Conservation (phyloP, 2,888 invertebrate species). For the Smittia sp. region DNA sequence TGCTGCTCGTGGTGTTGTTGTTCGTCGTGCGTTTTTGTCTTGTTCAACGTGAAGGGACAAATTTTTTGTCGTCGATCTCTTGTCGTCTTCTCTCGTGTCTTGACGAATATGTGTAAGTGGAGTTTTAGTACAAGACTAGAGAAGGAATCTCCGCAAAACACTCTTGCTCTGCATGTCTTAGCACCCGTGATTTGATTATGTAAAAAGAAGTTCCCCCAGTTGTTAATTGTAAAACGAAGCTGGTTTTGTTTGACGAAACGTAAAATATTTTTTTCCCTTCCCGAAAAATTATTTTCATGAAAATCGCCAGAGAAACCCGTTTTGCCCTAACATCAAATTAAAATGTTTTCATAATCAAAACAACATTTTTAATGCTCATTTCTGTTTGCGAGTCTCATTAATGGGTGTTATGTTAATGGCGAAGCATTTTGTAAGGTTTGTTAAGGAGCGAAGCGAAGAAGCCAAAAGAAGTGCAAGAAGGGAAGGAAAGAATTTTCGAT, state of each 20-base stretch:
- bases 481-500: conserved; percentile 4
- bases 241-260: background rate
- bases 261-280: background rate
- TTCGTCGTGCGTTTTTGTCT: background rate
- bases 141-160: background rate
- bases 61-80: background rate
- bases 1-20: background rate
- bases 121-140: conserved; percentile 6
- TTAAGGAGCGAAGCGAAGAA: background rate
- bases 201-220: conserved; percentile 18
- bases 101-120: background rate
- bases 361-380: conserved; percentile 26
- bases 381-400: conserved; percentile 21
- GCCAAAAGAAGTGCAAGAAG: background rate
- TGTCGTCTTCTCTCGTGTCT: background rate
- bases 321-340: conserved; percentile 18
- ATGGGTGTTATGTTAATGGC: conserved; percentile 29
- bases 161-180: conserved; percentile 4
- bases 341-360: conserved; percentile 30
- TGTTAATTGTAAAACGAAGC: background rate
- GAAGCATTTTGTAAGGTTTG: background rate
- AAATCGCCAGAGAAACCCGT: conserved; percentile 18
- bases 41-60: conserved; percentile 42
- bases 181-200: conserved; percentile 14
- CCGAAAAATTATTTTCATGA: background rate